Evolutionary conservation across 2,113 vertebrate genomes (phyloP), one percentile per base, ranked within the genome.

Genomic region (Myiozetetes cayanensis): DNA sequence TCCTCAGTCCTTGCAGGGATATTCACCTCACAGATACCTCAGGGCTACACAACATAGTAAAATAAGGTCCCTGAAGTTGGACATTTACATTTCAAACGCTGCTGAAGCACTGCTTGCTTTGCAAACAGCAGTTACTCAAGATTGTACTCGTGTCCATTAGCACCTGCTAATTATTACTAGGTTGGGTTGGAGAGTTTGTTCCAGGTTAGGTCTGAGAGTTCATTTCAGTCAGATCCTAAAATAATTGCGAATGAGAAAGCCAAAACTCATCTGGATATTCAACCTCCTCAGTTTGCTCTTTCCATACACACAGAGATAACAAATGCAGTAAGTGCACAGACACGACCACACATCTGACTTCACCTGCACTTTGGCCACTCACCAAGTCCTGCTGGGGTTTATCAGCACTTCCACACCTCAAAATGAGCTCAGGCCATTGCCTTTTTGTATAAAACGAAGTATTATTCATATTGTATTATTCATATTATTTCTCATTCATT

Each of bases 341-440:
- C 49, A 52, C 1, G 47, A 76, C 71, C 70, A 94, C 81, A 35
- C 49, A 65, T 71, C 80, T 85, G 25, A 43, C 84, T 72, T 52
- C 91, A 87, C 89, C 89, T 81, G 94, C 77, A 68, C 94, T 96
- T 68, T 89, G 95, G 62, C 82, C 95, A 9, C 74, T 33, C 81
- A 41, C 55, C 84, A 68, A 23, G 22, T 68, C 71, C 73, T 89
- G 61, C 53, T 31, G 31, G 56, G 30, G 13, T 4, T 23, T 41
- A 63, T 23, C 52, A 68, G 76, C 68, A 2, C 41, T 10, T 10
- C 39, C 9, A 33, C 66, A 14, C 61, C 41, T 20, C 74, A 49
- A 3, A 80, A 41, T 2, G 4, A 82, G 35, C 11, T 55, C 84
- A 53, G 53, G 35, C 21, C 13, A 1, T 3, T 68, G 49, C 21